Evolutionary conservation across 2,888 invertebrate genomes (phyloP), one percentile per base, ranked within the genome.

Genomic region (Eilema caniola): DNA sequence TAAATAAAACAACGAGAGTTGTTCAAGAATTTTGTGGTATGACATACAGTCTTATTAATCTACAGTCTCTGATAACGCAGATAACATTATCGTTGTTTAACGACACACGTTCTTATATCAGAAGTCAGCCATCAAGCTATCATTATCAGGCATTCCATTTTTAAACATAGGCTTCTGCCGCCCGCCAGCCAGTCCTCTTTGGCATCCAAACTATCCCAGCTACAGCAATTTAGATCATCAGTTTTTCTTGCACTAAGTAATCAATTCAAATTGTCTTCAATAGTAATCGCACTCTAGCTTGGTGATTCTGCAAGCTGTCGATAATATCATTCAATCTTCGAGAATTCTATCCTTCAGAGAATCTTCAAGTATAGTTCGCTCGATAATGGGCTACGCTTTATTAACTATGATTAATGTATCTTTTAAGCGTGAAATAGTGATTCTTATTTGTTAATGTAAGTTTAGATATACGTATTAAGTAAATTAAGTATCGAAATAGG

Each of bases 21-120:
- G n/a, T 23, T 12, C n/a, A 56, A 65, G 23, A 57, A 63, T 25
- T 23, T 64, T 23, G 14, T 23, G n/a, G 28, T 33, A 33, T 14
- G 62, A n/a, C 53, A 20, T 24, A 59, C 37, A 11, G n/a, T 57
- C 11, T n/a, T 61, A 41, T 47, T 79, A 81, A 83, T 83, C 78
- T 76, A 77, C 72, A 66, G 25, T 11, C 25, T 14, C 61, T 71
- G 83, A 81, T 84, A 85, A 82, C 64, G 63, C 62, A 74, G 86
- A 86, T 86, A 85, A 76, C 63, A 76, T 73, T 47, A 64, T 86
- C 85, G 76, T 73, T 47, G 73, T 80, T 77, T 78, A 24, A 68
- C 72, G 72, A 75, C 74, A 69, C 70, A 41, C n/a, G 16, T 41
- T 16, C 37, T n/a, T 24, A 24, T 37, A 23, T 41, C 41, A 47